Conservation (phyloP, 2,888 invertebrate genomes). For the Timema podura region DNA sequence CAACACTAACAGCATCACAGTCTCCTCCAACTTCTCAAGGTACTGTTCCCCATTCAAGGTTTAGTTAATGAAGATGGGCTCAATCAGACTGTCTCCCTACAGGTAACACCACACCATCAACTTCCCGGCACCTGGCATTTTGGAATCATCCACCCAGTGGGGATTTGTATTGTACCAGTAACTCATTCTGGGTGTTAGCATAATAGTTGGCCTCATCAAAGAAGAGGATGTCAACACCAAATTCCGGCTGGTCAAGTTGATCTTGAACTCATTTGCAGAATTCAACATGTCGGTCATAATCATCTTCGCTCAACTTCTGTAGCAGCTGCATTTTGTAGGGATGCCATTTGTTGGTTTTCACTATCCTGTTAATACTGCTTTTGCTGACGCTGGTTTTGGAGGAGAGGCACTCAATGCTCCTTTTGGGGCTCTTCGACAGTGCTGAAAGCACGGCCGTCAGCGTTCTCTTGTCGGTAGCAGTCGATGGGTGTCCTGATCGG, state of each 20-base stretch:
- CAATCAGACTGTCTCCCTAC: not conserved
- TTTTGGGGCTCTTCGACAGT: constrained; percentile 2
- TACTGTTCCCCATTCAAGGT: constrained; percentile 12
- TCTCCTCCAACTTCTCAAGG: constrained; percentile 1
- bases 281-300: not conserved
- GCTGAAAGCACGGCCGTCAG: not conserved
- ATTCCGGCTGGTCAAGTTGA: constrained; percentile 3
- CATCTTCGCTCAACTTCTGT: not conserved
- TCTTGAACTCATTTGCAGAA: not conserved
- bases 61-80: constrained; percentile 13
- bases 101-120: not conserved
- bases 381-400: constrained; percentile 7
- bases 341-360: constrained; percentile 4
- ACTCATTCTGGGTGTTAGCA: not conserved
- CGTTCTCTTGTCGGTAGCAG: not conserved
- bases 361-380: not conserved
- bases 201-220: not conserved
- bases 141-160: not conserved
- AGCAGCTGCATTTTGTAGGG: not conserved
- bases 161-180: constrained; percentile 3
- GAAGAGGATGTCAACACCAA: not conserved
- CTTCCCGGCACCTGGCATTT: not conserved
- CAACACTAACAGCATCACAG: not conserved
- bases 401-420: not conserved
- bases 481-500: not conserved